Percentiles rank a stretch among this genome's conserved stretches.
Evolutionary conservation across 1,140 invertebrate species (phyloP).

Genomic region (Macrobrachium nipponense): DNA sequence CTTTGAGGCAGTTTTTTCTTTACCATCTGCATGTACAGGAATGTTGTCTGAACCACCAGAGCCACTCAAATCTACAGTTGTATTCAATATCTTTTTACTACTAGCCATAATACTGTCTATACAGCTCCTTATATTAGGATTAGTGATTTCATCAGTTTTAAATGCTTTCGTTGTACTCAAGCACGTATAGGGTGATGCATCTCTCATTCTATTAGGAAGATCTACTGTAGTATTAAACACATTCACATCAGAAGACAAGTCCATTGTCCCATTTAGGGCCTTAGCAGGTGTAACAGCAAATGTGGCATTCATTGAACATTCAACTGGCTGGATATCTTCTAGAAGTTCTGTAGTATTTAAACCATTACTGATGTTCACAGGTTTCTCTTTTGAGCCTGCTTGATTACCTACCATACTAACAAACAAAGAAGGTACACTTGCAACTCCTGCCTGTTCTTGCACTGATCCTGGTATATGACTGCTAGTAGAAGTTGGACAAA

Average conservation of each 20-base stretch:
- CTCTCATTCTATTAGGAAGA: not conserved
- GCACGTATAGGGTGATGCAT: not conserved
- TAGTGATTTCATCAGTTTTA: not conserved
- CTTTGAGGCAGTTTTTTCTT: slow-evolving; percentile 26
- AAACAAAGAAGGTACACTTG: not conserved
- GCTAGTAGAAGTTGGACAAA: too few relatives aligned
- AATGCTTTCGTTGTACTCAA: not conserved
- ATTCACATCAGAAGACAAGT: not conserved
- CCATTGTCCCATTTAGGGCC: not conserved
- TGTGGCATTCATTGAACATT: slow-evolving; percentile 28
- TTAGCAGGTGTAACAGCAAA: slow-evolving; percentile 27
- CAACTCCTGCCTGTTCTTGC: not conserved
- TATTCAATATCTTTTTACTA: not conserved
- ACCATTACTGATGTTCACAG: not conserved
- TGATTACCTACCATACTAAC: slow-evolving; percentile 14
- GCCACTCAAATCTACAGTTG: not conserved
- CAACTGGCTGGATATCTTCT: slow-evolving; percentile 23
- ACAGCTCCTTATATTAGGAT: not conserved
- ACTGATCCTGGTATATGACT: too few relatives aligned
- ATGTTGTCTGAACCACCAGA: not conserved
- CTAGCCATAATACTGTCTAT: not conserved
- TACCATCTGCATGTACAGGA: not conserved
- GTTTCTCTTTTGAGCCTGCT: not conserved
- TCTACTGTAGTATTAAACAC: not conserved
- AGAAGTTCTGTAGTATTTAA: slow-evolving; percentile 16